Conservation (phyloP, 2,113 vertebrate genomes). For the Cettia cetti region DNA sequence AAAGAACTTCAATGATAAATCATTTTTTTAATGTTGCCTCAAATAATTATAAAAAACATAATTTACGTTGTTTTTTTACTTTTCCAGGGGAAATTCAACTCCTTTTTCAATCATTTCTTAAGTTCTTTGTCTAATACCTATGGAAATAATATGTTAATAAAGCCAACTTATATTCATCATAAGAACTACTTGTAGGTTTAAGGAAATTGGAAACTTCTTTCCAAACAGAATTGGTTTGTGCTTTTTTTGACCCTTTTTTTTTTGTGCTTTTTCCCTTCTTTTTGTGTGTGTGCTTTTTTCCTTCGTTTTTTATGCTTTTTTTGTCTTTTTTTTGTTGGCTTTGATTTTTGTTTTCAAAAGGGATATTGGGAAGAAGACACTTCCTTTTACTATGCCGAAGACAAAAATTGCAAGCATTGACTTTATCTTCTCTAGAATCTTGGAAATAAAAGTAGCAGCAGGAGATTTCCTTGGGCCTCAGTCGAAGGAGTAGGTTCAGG, state of each 20-base stretch:
- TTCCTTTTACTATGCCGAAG: neutral
- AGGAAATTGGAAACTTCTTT: neutral
- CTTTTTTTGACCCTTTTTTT: neutral
- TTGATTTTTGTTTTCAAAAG: neutral
- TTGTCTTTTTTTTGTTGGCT: neutral
- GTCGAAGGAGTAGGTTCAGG: neutral
- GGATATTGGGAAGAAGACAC: neutral
- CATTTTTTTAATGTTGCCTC: neutral
- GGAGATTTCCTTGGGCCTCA: neutral
- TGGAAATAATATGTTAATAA: neutral
- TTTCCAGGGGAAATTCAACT: conserved; percentile 46
- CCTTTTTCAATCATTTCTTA: conserved; percentile 22
- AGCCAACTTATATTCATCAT: neutral
- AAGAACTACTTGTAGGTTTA: neutral
- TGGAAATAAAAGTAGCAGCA: neutral
- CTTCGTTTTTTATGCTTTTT: neutral
- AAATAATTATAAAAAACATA: neutral
- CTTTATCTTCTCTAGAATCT: neutral
- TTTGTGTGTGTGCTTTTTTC: neutral
- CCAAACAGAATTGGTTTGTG: conserved; percentile 23
- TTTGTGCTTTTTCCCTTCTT: too few species aligned
- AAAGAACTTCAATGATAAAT: neutral
- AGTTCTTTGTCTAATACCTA: neutral
- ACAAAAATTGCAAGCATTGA: fast-evolving
- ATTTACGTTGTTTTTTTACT: neutral